Conservation (phyloP, 2,888 invertebrate genomes). For the Hedychridium roseum region DNA sequence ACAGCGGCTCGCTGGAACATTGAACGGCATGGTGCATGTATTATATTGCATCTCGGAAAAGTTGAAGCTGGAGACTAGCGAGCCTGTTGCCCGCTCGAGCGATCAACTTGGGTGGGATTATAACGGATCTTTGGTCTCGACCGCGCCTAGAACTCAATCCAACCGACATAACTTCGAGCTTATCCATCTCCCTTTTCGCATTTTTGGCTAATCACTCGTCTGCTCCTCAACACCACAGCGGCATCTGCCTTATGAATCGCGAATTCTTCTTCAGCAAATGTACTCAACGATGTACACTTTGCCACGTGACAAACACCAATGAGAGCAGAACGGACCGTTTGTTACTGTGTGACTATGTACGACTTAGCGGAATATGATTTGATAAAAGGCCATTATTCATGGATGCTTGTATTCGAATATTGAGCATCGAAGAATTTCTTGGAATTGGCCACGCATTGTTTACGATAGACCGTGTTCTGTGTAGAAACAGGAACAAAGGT, state of each 20-base stretch:
- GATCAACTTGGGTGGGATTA: constrained; percentile 43
- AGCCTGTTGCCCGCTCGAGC: constrained; percentile 28
- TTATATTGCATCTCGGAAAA: too few species aligned
- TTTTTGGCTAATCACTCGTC: constrained; percentile 30
- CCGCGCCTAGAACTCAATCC: constrained; percentile 55
- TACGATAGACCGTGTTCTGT: too few species aligned
- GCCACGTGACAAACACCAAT: too few species aligned
- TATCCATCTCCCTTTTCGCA: constrained; percentile 28
- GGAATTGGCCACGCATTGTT: too few species aligned
- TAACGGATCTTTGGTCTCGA: constrained; percentile 46
- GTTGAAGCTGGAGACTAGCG: too few species aligned
- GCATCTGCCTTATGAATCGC: constrained; percentile 29
- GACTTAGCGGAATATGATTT: background rate
- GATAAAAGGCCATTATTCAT: background rate
- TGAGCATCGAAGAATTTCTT: too few species aligned
- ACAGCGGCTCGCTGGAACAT: too few species aligned
- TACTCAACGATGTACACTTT: background rate
- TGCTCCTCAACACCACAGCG: constrained; percentile 22
- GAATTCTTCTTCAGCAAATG: constrained; percentile 7
- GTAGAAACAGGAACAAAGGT: too few species aligned
- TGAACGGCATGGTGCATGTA: too few species aligned
- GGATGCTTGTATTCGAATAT: too few species aligned
- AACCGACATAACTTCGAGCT: constrained; percentile 37
- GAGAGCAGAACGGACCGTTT: too few species aligned
- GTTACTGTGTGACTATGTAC: background rate